Conservation (phyloP, 2,888 invertebrate species). For the Myopa testacea region DNA sequence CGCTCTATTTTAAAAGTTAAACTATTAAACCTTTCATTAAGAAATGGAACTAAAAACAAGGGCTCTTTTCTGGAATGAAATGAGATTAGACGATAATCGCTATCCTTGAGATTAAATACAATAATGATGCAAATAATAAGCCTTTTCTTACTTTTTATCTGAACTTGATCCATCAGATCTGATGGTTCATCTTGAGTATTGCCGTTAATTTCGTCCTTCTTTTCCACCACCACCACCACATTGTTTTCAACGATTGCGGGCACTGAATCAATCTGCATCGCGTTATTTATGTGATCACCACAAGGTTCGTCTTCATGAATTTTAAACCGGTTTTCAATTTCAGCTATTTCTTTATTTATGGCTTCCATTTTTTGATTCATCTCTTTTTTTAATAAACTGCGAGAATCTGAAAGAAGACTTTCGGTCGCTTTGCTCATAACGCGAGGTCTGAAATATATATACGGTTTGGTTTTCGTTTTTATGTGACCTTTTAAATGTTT, state of each 20-base stretch:
- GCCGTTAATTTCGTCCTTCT: constrained; percentile 3
- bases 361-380: constrained; percentile 75
- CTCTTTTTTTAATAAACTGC: constrained; percentile 74
- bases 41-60: neutral
- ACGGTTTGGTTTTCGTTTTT: constrained; percentile 86
- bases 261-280: neutral
- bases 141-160: constrained; percentile 23
- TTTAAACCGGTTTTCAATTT: constrained; percentile 71
- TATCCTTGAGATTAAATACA: too few species aligned
- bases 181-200: neutral
- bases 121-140: neutral
- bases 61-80: neutral
- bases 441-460: constrained; percentile 89
- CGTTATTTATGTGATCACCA: constrained; percentile 39
- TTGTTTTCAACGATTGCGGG: neutral
- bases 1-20: too few species aligned
- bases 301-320: constrained; percentile 52
- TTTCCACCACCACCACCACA: neutral
- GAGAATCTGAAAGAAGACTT: constrained; percentile 75
- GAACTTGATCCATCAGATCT: neutral
- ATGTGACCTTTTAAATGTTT: constrained; percentile 84
- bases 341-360: constrained; percentile 74
- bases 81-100: too few species aligned
- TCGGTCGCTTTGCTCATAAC: constrained; percentile 78
- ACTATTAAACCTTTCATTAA: too few species aligned